Conservation (phyloP, 2,113 vertebrate species). For the Melanostigma gelatinosum region DNA sequence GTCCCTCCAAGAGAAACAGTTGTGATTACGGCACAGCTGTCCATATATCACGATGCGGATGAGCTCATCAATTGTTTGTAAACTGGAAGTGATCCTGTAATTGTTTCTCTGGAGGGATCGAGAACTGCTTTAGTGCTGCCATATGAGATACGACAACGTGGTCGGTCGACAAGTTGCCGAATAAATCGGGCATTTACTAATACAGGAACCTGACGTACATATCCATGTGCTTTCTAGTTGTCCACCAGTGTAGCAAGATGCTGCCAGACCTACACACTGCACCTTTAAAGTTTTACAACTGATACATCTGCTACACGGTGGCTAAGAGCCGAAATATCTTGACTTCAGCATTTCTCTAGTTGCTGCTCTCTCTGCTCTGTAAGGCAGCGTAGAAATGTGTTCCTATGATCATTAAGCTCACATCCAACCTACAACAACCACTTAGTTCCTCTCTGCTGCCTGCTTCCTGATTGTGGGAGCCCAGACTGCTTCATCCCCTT, state of each 20-base stretch:
- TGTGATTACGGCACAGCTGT: constrained; percentile 10
- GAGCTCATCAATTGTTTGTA: neutral
- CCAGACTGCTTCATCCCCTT: neutral
- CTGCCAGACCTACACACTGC: too few species aligned
- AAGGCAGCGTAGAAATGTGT: neutral
- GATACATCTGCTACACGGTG: neutral
- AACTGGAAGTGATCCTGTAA: neutral
- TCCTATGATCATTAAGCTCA: neutral
- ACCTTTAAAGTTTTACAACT: neutral
- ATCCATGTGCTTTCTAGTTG: neutral
- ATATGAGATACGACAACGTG: neutral
- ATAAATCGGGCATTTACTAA: constrained; percentile 4
- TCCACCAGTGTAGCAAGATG: neutral
- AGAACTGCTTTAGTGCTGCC: constrained; percentile 7
- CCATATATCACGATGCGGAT: constrained; percentile 8
- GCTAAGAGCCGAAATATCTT: neutral
- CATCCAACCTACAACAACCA: neutral
- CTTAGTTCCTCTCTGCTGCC: neutral
- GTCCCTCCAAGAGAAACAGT: neutral
- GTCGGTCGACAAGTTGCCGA: constrained; percentile 4
- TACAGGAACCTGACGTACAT: neutral
- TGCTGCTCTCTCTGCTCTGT: neutral
- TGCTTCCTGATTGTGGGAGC: neutral
- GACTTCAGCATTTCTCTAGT: neutral
- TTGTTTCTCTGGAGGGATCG: neutral